Percentiles rank a stretch among this genome's conserved stretches.
Conservation (phyloP, 2,113 vertebrate species). For the Ochotona princeps region DNA sequence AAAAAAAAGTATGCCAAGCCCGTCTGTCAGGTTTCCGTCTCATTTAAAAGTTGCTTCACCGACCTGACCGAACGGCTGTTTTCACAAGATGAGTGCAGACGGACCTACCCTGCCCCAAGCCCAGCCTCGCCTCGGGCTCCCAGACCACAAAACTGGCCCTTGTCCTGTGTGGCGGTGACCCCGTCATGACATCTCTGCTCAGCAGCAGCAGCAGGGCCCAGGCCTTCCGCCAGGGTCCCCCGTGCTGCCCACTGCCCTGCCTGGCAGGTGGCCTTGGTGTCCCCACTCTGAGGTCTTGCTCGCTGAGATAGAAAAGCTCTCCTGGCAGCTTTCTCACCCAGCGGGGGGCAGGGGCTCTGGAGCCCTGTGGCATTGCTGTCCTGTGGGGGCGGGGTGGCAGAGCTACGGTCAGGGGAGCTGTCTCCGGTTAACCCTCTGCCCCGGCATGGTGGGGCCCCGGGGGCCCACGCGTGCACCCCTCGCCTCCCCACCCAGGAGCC, state of each 20-base stretch:
- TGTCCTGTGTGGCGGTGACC: conserved; percentile 57
- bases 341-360: too few relatives aligned
- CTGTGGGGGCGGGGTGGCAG: not conserved
- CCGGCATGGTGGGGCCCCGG: too few relatives aligned
- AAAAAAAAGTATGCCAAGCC: not conserved
- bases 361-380: too few relatives aligned
- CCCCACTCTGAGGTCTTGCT: not conserved
- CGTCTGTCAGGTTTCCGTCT: not conserved
- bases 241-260: not conserved
- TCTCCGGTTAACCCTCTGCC: too few relatives aligned
- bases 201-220: not conserved
- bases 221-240: not conserved
- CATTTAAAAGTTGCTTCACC: not conserved
- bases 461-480: accelerated
- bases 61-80: not conserved
- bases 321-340: not conserved
- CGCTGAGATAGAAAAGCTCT: not conserved
- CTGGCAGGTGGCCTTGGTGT: not conserved
- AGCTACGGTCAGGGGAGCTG: too few relatives aligned
- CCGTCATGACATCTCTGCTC: conserved; percentile 12
- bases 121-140: not conserved
- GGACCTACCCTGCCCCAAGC: not conserved
- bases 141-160: conserved; percentile 45
- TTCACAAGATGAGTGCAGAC: not conserved
- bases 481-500: not conserved